Evolutionary conservation across 2,113 vertebrate species (phyloP), one percentile per base, ranked within the genome.

Genomic region (Aegypius monachus): DNA sequence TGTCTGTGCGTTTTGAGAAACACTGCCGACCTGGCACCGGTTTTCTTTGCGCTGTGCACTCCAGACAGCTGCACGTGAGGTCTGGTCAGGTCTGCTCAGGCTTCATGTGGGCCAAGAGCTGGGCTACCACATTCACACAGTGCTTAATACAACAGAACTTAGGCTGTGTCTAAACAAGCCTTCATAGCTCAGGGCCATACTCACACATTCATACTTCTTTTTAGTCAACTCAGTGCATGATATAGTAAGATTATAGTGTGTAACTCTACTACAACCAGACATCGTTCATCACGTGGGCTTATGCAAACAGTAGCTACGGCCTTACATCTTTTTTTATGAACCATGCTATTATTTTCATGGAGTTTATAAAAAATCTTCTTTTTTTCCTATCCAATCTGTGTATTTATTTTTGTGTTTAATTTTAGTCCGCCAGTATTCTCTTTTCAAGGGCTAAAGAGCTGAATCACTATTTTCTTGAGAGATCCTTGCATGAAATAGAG

Each of bases 331-430:
- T 91, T 86, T 80, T 78, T 78, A 81, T 43, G 10, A 92, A 74
- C 21, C 32, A 50, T 63, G 43, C 22, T 78, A 86, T 86, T 75
- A 68, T 81, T 96, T 92, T 88, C 67, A 75, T 17, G 40, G 23
- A 86, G 47, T 81, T 86, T 45, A 74, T 78, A 93, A 71, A 88
- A 80, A 75, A 61, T 26, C 11, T 8, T 61, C 14, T 73, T 87
- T 21, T 62, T 86, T 84, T n/a, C 23, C 8, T 40, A 32, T 53
- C 36, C 40, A 95, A 90, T 93, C 63, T 67, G 18, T 83, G 27
- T 83, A 90, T 71, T 92, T 95, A 47, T 81, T 89, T 89, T 74
- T 67, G 34, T 72, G 31, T 87, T 95, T 90, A 81, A 86, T 97
- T 97, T 91, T 72, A 95, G 80, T 29, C 40, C 3, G 2, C 15